Conservation (phyloP, 2,888 invertebrate genomes). For the Xestobium rufovillosum region DNA sequence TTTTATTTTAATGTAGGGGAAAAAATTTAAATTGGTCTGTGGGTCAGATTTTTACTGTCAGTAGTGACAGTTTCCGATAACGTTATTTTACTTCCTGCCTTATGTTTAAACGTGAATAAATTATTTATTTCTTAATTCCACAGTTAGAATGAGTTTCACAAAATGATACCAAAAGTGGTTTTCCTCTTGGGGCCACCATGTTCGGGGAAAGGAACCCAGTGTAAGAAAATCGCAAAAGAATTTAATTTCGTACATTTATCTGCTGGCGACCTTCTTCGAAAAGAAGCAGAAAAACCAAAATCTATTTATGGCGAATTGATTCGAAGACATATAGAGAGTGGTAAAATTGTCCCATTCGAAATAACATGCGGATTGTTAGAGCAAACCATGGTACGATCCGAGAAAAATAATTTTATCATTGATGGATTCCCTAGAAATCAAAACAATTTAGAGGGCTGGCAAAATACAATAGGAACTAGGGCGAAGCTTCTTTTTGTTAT, state of each 20-base stretch:
- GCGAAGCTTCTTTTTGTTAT: conserved; percentile 73
- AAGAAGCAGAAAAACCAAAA: conserved; percentile 70
- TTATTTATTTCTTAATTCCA: no score
- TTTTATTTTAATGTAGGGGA: no score
- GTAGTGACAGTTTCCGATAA: no score
- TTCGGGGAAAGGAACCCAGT: no score
- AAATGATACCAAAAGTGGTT: no score
- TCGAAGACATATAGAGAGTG: conserved; percentile 77
- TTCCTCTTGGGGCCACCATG: no score
- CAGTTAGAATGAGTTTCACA: no score
- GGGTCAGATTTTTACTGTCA: no score
- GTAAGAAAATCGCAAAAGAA: no score
- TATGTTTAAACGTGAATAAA: no score
- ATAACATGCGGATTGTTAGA: conserved; percentile 87
- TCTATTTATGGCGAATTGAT: conserved; percentile 82
- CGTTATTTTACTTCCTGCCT: no score
- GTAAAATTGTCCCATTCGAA: conserved; percentile 90
- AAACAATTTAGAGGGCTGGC: conserved; percentile 90
- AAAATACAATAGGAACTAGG: conserved; percentile 68
- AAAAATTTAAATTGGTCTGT: no score
- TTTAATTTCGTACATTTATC: conserved; percentile 71
- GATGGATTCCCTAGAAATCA: conserved; percentile 95
- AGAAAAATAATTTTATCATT: conserved; percentile 68
- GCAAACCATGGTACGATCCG: conserved; percentile 60
- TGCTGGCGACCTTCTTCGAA: conserved; percentile 82